Evolutionary conservation across 2,113 vertebrate genomes (phyloP).

Genomic region (Onychostoma macrolepis): DNA sequence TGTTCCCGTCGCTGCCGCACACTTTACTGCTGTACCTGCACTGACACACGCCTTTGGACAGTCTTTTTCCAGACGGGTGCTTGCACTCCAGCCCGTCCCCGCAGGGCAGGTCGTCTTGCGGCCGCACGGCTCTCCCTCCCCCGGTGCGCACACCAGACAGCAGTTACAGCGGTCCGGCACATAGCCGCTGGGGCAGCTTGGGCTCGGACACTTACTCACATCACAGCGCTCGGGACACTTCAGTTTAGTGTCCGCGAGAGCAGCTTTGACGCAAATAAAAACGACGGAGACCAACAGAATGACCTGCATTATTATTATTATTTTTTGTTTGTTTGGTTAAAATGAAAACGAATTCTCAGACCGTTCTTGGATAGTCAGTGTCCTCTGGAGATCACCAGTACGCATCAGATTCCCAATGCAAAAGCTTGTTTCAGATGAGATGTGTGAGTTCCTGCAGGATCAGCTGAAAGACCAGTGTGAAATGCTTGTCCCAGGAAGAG

Average conservation of each 20-base stretch:
- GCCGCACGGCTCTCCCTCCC: conserved; percentile 86
- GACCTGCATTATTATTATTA: conserved; percentile 69
- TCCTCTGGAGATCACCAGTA: conserved; percentile 15
- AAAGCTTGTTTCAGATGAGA: not conserved
- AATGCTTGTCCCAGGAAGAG: not conserved
- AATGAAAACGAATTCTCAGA: not conserved
- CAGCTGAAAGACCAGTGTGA: not conserved
- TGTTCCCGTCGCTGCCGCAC: conserved; percentile 88
- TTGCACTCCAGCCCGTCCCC: conserved; percentile 89
- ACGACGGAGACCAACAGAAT: conserved; percentile 51
- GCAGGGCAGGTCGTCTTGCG: conserved; percentile 82
- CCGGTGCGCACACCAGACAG: conserved; percentile 89
- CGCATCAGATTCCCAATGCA: not conserved
- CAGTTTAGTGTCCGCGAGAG: conserved; percentile 61
- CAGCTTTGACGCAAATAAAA: conserved; percentile 46
- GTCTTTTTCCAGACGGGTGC: conserved; percentile 73
- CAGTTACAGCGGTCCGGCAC: conserved; percentile 91
- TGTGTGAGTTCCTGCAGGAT: not conserved
- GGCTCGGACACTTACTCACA: conserved; percentile 88
- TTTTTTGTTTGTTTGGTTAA: not conserved
- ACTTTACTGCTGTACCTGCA: conserved; percentile 81
- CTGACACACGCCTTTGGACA: conserved; percentile 81
- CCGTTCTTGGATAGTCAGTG: not conserved
- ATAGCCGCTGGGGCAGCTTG: conserved; percentile 89
- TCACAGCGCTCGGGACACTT: conserved; percentile 86